A percentile compares a stretch with the other conserved stretches of the same genome.
Evolutionary conservation across 2,888 invertebrate genomes (phyloP).

Genomic region (Monopis laevigella): DNA sequence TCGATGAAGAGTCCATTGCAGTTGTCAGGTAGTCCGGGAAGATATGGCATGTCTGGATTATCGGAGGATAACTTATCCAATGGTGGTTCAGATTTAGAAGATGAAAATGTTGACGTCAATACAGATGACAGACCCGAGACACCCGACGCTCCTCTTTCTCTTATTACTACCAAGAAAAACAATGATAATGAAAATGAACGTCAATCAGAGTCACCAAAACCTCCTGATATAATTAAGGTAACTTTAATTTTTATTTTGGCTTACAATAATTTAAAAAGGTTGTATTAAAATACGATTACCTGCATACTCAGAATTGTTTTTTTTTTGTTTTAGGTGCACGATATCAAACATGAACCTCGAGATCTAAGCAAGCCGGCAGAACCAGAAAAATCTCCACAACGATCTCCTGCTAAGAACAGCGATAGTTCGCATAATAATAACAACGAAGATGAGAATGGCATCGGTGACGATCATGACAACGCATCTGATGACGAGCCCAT

Average conservation of each 20-base stretch:
- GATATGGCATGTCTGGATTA: constrained; percentile 71
- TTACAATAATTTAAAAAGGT: background rate
- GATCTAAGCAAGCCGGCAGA: constrained; percentile 49
- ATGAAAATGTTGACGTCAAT: constrained; percentile 68
- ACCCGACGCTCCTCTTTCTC: constrained; percentile 74
- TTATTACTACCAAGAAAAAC: constrained; percentile 71
- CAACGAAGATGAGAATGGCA: constrained; percentile 56
- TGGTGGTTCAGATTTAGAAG: constrained; percentile 73
- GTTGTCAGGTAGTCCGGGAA: constrained; percentile 60
- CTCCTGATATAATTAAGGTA: constrained; percentile 63
- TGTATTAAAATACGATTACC: background rate
- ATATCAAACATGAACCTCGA: constrained; percentile 64
- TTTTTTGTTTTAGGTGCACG: constrained; percentile 44
- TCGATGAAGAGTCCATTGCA: constrained; percentile 72
- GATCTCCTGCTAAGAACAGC: constrained; percentile 66
- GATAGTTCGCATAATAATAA: constrained; percentile 60
- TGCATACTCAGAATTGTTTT: too few relatives aligned
- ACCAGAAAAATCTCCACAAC: constrained; percentile 49
- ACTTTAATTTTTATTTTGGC: constrained; percentile 15
- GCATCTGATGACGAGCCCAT: constrained; percentile 57
- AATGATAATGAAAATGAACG: constrained; percentile 56
- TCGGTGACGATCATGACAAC: constrained; percentile 60
- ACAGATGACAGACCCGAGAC: constrained; percentile 69
- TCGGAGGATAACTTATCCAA: constrained; percentile 74
- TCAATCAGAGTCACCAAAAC: constrained; percentile 61